A percentile compares a stretch with the other conserved stretches of the same genome.
Evolutionary conservation across 2,888 invertebrate species (phyloP).

Genomic region (Torymus aiolomorphi): DNA sequence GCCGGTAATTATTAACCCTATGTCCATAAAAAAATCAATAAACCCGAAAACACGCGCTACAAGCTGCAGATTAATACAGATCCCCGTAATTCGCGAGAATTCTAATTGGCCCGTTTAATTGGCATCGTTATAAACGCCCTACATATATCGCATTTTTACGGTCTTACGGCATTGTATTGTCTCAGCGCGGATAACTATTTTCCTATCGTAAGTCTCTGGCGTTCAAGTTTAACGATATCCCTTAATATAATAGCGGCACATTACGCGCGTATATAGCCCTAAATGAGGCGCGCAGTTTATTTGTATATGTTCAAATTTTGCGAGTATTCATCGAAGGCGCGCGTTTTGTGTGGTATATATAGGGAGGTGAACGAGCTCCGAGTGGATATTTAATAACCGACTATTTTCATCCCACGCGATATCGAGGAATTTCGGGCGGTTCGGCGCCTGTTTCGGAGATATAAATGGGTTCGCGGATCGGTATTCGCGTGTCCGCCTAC

Average conservation of each 20-base stretch:
- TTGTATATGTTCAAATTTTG: slow-evolving; percentile 33
- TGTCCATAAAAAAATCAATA: too few relatives aligned
- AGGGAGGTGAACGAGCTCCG: background rate
- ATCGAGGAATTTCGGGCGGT: background rate
- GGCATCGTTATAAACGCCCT: background rate
- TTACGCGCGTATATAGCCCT: background rate
- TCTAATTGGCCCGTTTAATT: slow-evolving; percentile 12
- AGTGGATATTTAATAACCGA: slow-evolving; percentile 15
- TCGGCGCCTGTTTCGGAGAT: too few relatives aligned
- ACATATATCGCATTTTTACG: slow-evolving; percentile 1
- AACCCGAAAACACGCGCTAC: too few relatives aligned
- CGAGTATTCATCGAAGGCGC: slow-evolving; percentile 15
- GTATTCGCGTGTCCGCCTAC: too few relatives aligned
- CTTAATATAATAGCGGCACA: background rate
- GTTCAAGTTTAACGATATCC: slow-evolving; percentile 29
- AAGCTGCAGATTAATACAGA: too few relatives aligned
- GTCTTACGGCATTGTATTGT: background rate
- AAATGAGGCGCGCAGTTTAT: background rate
- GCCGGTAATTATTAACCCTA: too few relatives aligned
- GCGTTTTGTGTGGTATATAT: too few relatives aligned
- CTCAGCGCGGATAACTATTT: background rate
- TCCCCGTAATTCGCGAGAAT: background rate
- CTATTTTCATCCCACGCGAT: slow-evolving; percentile 25
- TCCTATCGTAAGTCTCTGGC: slow-evolving; percentile 18
- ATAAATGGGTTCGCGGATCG: too few relatives aligned